phyloP scores from a whole-genome alignment of 2,113 vertebrate species.

The Gyps fulvus region DNA sequence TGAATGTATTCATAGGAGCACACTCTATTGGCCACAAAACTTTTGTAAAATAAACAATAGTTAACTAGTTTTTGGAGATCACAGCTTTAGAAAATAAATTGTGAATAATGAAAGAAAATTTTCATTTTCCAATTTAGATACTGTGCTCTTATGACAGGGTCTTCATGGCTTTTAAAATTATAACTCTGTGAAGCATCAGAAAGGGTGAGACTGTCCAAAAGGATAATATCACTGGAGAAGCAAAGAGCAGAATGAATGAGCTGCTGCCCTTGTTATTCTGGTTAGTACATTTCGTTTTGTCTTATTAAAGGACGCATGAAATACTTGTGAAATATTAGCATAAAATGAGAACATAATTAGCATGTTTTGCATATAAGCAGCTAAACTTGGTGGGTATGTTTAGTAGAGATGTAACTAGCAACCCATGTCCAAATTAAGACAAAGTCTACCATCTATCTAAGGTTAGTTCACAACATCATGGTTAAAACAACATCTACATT shows the following conservation, averaged over 20 bases:
- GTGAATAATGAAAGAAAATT: not conserved
- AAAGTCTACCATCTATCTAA: slow-evolving; percentile 33
- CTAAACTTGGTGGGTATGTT: slow-evolving; percentile 49
- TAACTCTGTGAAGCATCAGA: not conserved
- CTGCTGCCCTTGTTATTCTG: slow-evolving; percentile 64
- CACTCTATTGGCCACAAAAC: not conserved
- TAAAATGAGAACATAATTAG: slow-evolving; percentile 66
- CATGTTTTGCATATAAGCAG: slow-evolving; percentile 58
- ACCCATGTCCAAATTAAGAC: slow-evolving; percentile 52
- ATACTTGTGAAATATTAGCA: slow-evolving; percentile 81
- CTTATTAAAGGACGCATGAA: slow-evolving; percentile 82
- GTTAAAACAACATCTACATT: slow-evolving; percentile 28
- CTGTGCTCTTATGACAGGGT: slow-evolving; percentile 66
- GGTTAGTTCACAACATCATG: slow-evolving; percentile 57
- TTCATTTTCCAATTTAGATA: slow-evolving; percentile 17
- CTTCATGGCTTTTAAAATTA: slow-evolving; percentile 23
- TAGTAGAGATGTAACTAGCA: slow-evolving; percentile 23
- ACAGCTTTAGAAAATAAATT: not conserved
- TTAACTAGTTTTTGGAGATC: not conserved
- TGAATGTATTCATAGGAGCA: slow-evolving; percentile 64
- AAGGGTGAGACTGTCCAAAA: slow-evolving; percentile 48
- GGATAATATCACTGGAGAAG: slow-evolving; percentile 70
- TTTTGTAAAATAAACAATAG: not conserved
- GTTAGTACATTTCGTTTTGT: slow-evolving; percentile 71
- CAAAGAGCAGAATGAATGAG: slow-evolving; percentile 73